Conservation (phyloP, 2,888 invertebrate species). For the Ophion costatus region DNA sequence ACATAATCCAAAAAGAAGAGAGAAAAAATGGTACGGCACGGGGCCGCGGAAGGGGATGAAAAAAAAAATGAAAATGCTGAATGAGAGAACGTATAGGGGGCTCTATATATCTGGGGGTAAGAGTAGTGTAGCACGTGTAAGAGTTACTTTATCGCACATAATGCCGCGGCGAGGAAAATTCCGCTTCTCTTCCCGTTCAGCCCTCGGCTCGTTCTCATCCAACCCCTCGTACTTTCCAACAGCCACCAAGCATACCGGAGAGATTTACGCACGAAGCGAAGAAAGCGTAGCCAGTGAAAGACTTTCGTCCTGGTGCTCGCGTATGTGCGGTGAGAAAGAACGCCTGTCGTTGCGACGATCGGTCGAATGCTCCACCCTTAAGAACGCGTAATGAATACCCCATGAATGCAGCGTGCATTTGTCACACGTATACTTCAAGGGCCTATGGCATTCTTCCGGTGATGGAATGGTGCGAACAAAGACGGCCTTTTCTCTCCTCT, state of each 20-base stretch:
- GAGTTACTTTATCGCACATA: constrained; percentile 58
- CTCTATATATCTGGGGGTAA: constrained; percentile 47
- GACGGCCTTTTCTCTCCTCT: constrained; percentile 24
- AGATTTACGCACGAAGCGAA: constrained; percentile 64
- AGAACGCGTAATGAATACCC: constrained; percentile 51
- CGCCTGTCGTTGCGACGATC: constrained; percentile 28
- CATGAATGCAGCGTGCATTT: constrained; percentile 55
- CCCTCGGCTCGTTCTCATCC: constrained; percentile 1
- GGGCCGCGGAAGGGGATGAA: constrained; percentile 34
- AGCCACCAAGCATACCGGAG: constrained; percentile 52
- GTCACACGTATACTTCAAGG: constrained; percentile 46
- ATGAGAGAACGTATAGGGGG: constrained; percentile 32
- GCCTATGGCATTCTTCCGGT: constrained; percentile 21
- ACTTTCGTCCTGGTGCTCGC: constrained; percentile 54
- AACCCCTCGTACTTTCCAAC: constrained; percentile 15
- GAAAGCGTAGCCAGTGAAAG: constrained; percentile 58
- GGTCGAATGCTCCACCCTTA: constrained; percentile 45
- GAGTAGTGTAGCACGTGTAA: constrained; percentile 55
- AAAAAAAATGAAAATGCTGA: constrained; percentile 53
- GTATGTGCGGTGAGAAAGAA: constrained; percentile 53
- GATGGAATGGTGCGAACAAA: constrained; percentile 32
- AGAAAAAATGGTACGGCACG: constrained; percentile 55
- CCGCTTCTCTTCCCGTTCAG: constrained; percentile 23
- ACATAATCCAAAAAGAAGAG: constrained; percentile 66
- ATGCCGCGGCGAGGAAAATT: constrained; percentile 54